A percentile compares a stretch with the other conserved stretches of the same genome.
phyloP scores from a whole-genome alignment of 2,797 vertebrate genomes.

The Halcyon smyrnensis region DNA sequence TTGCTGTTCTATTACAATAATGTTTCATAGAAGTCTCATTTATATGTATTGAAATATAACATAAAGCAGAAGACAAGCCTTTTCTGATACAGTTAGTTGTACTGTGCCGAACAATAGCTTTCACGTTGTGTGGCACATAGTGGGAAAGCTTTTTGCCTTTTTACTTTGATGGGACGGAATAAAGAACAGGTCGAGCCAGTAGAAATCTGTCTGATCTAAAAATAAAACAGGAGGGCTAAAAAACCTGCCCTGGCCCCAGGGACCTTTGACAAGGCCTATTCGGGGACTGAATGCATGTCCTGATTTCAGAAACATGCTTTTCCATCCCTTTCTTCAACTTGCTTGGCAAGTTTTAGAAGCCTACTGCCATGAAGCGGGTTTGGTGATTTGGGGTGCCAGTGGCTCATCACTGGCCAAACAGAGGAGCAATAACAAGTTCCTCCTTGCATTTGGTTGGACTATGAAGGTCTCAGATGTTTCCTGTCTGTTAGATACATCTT shows the following conservation, averaged over 20 bases:
- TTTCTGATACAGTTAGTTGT: not conserved
- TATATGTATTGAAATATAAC: not conserved
- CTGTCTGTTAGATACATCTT: not conserved
- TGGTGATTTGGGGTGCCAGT: not conserved
- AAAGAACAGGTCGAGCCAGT: not conserved
- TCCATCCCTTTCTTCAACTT: not conserved
- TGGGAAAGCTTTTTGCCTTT: not conserved
- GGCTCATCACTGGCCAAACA: not conserved
- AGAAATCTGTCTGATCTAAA: not conserved
- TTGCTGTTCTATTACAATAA: not conserved
- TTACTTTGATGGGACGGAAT: not conserved
- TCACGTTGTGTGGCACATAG: not conserved
- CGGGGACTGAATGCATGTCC: not conserved
- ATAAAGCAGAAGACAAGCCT: not conserved
- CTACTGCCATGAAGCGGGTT: not conserved
- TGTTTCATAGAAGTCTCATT: not conserved
- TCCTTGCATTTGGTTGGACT: not conserved
- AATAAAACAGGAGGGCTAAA: not conserved
- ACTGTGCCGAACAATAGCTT: not conserved
- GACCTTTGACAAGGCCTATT: not conserved
- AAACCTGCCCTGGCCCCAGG: fast-evolving
- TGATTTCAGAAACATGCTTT: not conserved
- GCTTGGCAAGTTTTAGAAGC: not conserved
- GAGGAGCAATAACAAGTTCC: not conserved
- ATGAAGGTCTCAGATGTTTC: not conserved